Percentiles rank a stretch among this genome's conserved stretches.
These are phyloP conservation scores for Pseudopleuronectes americanus DNA, from an alignment of 2,797 vertebrate genomes.

Conservation along the genomic window DNA sequence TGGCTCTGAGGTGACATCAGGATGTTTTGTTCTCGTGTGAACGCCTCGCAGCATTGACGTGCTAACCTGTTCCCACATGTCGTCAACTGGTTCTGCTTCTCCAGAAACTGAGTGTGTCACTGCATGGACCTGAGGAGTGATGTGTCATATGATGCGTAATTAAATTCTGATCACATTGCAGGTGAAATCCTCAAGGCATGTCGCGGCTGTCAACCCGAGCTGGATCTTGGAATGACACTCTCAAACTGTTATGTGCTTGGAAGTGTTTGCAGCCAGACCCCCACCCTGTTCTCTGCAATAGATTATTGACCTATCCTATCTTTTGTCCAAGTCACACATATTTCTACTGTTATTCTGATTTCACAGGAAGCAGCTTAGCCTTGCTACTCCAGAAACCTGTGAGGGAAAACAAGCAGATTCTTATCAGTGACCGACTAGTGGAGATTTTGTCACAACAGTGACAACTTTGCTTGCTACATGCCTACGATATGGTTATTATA, in stretches of 20 bases:
- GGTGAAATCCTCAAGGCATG: not conserved
- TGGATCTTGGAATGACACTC: not conserved
- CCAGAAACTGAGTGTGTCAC: not conserved
- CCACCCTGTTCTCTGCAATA: not conserved
- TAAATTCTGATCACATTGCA: not conserved
- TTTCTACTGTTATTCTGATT: not conserved
- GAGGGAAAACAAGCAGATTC: slow-evolving; percentile 23
- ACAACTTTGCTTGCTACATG: not conserved
- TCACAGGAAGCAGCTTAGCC: not conserved
- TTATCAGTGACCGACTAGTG: slow-evolving; percentile 6
- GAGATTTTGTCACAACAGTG: not conserved
- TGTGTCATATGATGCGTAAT: not conserved
- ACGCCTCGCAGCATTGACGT: slow-evolving; percentile 40
- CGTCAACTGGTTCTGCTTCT: slow-evolving; percentile 62
- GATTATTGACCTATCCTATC: not conserved
- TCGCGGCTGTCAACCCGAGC: not conserved
- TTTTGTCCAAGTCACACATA: not conserved
- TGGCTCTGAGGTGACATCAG: not conserved
- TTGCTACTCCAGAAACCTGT: not conserved
- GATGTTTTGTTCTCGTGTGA: slow-evolving; percentile 32
- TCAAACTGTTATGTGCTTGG: too few relatives aligned
- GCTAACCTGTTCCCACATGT: slow-evolving; percentile 65
- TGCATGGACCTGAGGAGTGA: not conserved
- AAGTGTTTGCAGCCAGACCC: not conserved
- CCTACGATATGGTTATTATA: not conserved